A percentile compares a stretch with the other conserved stretches of the same genome.
Conservation (phyloP, 92 coral and sea anemone genomes). For the Porites evermanni region DNA sequence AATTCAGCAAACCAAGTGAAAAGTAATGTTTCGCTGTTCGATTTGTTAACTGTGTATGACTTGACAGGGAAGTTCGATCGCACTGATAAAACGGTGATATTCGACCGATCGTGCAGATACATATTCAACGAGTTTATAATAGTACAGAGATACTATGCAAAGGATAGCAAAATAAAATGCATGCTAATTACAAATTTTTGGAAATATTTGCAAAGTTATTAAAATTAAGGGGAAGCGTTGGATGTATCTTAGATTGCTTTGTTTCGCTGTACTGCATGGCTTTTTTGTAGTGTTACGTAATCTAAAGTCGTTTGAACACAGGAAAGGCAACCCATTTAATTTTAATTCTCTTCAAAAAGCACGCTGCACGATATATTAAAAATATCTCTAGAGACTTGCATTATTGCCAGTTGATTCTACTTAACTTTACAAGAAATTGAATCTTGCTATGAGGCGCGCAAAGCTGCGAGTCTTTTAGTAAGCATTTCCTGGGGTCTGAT, state of each 20-base stretch:
- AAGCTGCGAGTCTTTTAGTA: no score
- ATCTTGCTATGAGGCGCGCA: no score
- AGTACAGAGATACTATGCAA: background rate
- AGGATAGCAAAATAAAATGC: no score
- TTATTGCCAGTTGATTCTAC: no score
- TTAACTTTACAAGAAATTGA: no score
- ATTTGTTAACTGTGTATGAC: background rate
- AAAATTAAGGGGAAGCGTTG: background rate
- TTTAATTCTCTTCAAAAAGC: background rate
- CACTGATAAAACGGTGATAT: background rate
- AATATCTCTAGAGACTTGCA: no score
- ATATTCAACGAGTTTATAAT: background rate
- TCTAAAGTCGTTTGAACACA: background rate
- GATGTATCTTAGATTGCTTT: background rate
- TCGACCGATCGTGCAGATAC: background rate
- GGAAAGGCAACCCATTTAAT: background rate
- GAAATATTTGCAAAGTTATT: background rate
- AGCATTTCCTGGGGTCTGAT: no score
- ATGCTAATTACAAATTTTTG: background rate
- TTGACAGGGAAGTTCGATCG: background rate
- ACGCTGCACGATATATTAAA: background rate
- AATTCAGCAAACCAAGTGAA: background rate
- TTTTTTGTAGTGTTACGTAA: slow-evolving; percentile 5
- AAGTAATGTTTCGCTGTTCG: background rate
- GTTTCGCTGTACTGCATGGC: background rate